Percentiles rank a stretch among this genome's conserved stretches.
phyloP scores from a whole-genome alignment of 2,888 invertebrate genomes.

The Calameuta pallipes region DNA sequence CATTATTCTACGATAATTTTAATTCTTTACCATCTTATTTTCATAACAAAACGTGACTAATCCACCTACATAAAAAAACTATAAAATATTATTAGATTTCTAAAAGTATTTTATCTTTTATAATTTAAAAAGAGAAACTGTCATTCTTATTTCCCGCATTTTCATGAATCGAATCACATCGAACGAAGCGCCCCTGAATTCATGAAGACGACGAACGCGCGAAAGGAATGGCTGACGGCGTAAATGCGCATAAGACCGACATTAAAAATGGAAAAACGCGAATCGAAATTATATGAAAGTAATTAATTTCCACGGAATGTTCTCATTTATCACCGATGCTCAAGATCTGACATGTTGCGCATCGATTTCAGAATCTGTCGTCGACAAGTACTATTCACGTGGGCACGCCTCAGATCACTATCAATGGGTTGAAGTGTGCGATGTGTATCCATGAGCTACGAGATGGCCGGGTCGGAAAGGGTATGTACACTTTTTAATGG shows the following conservation, averaged over 20 bases:
- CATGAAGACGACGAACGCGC: background rate
- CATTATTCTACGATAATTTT: too few relatives aligned
- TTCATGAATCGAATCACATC: background rate
- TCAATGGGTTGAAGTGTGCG: conserved; percentile 32
- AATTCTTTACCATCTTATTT: too few relatives aligned
- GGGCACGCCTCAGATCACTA: conserved; percentile 16
- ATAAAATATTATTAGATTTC: too few relatives aligned
- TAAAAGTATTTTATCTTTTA: too few relatives aligned
- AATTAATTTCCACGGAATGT: conserved; percentile 3
- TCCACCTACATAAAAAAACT: too few relatives aligned
- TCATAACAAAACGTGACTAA: too few relatives aligned
- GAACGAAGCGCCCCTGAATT: background rate
- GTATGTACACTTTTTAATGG: conserved; percentile 25
- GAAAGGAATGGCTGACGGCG: conserved; percentile 12
- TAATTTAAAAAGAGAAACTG: background rate
- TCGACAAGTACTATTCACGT: background rate
- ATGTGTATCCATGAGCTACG: conserved; percentile 37
- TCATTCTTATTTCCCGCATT: background rate
- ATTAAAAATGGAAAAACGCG: conserved; percentile 7
- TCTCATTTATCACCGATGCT: background rate
- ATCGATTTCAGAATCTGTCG: conserved; percentile 1
- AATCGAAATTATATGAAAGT: conserved; percentile 1
- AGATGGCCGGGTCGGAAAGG: conserved; percentile 39
- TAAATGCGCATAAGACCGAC: conserved; percentile 14
- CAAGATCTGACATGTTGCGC: conserved; percentile 11